Conservation (phyloP, 1,140 invertebrate genomes). For the Drusus annulatus region DNA sequence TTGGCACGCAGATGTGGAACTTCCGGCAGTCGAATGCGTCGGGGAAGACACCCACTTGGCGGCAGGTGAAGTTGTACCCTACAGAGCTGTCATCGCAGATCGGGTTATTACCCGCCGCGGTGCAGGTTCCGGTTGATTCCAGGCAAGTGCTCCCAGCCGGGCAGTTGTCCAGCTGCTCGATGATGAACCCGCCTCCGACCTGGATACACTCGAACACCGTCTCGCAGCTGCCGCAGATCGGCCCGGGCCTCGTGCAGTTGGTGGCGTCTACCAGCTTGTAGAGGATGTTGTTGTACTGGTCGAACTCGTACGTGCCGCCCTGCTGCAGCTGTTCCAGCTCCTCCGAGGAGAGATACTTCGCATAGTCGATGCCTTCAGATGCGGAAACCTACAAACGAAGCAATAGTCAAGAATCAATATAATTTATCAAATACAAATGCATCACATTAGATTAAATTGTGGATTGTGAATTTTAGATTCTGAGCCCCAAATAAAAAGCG, state of each 20-base stretch:
- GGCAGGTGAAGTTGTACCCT: slow-evolving; percentile 44
- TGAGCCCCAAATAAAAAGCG: no score
- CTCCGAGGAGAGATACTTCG: no score
- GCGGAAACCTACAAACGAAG: no score
- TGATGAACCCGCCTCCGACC: neutral
- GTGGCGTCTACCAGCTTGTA: neutral
- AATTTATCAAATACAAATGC: no score
- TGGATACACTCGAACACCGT: slow-evolving; percentile 1
- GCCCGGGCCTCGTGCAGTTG: slow-evolving; percentile 13
- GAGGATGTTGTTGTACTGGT: no score
- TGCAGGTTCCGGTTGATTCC: slow-evolving; percentile 12
- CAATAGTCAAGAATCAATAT: no score
- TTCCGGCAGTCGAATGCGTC: slow-evolving; percentile 67
- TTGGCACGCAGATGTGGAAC: slow-evolving; percentile 65
- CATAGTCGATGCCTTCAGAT: no score
- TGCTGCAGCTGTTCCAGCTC: no score
- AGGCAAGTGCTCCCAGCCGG: slow-evolving; percentile 27
- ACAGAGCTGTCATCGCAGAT: slow-evolving; percentile 6
- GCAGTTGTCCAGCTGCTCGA: slow-evolving; percentile 28
- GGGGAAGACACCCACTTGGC: slow-evolving; percentile 62
- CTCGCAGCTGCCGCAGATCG: slow-evolving; percentile 22
- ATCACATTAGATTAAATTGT: no score
- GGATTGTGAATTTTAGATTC: no score
- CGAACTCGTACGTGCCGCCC: no score
- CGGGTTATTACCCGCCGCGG: slow-evolving; percentile 6